Evolutionary conservation across 2,113 vertebrate species (phyloP).

Genomic region (Microtus ochrogaster): DNA sequence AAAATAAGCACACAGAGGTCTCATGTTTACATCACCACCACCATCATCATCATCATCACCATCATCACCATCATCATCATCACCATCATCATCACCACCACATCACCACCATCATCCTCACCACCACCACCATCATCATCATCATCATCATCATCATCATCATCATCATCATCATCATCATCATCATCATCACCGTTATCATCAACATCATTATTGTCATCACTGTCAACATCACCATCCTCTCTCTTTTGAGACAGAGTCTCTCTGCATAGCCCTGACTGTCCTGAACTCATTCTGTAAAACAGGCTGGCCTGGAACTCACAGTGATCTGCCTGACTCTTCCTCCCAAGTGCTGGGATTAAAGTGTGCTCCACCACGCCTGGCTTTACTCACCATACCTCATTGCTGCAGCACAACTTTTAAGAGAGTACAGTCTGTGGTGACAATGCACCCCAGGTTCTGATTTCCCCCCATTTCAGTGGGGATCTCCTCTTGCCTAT

Average conservation of each 20-base stretch:
- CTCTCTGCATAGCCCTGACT: background rate
- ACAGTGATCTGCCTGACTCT: background rate
- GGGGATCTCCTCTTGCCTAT: constrained; percentile 76
- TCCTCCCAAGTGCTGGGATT: background rate
- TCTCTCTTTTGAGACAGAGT: too few relatives aligned
- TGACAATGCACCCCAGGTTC: background rate
- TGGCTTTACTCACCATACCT: background rate
- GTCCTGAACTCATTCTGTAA: background rate
- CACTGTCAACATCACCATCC: too few relatives aligned
- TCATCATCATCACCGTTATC: too few relatives aligned
- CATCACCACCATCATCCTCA: too few relatives aligned
- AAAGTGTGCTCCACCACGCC: background rate
- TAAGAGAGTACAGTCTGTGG: background rate
- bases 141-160: too few relatives aligned
- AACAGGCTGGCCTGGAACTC: background rate
- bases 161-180: too few relatives aligned
- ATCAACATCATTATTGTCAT: too few relatives aligned
- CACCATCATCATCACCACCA: too few relatives aligned
- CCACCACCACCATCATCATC: too few relatives aligned
- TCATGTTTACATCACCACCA: background rate
- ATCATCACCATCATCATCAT: rapidly evolving
- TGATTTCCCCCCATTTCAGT: constrained; percentile 77
- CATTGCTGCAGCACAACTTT: background rate
- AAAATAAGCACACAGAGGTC: background rate
- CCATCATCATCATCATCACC: rapidly evolving